phyloP scores from a whole-genome alignment of 2,113 vertebrate genomes.

The Callorhinus ursinus region DNA sequence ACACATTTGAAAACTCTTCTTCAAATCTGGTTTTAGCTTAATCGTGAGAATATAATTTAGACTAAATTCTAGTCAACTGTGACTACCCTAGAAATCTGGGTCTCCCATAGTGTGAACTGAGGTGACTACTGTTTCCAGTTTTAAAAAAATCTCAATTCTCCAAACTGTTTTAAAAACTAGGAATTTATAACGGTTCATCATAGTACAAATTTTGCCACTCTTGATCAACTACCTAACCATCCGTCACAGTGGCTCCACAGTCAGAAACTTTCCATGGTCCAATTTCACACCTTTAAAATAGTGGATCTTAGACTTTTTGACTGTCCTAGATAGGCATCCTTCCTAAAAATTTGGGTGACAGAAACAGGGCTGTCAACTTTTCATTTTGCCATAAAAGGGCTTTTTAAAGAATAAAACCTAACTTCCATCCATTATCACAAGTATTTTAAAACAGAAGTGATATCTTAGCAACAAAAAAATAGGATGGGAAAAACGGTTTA shows the following conservation, averaged over 20 bases:
- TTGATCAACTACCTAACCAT: background rate
- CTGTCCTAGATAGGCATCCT: background rate
- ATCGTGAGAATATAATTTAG: background rate
- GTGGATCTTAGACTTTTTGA: background rate
- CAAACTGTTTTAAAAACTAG: slow-evolving; percentile 25
- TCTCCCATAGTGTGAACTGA: background rate
- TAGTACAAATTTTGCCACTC: background rate
- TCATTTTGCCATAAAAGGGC: background rate
- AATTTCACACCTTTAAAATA: background rate
- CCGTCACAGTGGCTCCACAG: background rate
- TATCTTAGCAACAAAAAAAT: slow-evolving; percentile 19
- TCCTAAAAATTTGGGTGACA: background rate
- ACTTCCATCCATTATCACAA: background rate
- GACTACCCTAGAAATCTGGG: slow-evolving; percentile 13
- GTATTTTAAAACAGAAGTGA: slow-evolving; percentile 29
- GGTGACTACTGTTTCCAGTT: background rate
- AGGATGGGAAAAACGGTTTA: background rate
- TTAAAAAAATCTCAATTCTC: slow-evolving; percentile 48
- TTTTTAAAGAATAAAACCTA: slow-evolving; percentile 49
- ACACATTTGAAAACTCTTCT: background rate
- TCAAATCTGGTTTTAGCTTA: background rate
- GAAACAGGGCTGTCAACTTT: slow-evolving; percentile 12
- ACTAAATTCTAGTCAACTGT: background rate
- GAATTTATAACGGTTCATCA: background rate
- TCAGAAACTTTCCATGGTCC: background rate